Evolutionary conservation across 2,797 vertebrate genomes (phyloP), one percentile per base, ranked within the genome.

Genomic region (Hylomyscus alleni): DNA sequence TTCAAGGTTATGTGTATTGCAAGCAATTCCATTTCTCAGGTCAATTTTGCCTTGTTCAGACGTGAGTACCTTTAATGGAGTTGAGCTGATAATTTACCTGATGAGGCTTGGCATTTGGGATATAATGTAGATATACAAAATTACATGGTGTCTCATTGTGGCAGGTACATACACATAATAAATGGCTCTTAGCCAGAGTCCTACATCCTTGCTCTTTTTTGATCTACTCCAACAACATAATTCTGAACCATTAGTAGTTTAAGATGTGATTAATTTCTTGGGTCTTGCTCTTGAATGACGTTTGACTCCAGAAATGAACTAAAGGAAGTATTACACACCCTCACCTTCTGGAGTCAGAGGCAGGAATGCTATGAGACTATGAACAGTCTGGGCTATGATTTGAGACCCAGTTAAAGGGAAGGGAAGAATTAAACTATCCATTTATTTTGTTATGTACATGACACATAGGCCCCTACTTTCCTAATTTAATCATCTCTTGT

Each of bases 41-140:
- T 34, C 44, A 47, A 62, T 91, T 97, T 94, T 92, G 13, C 86
- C 91, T 96, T 69, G 0, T 31, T 24, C 34, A 62, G 37, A 60
- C 3, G 47, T 37, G 31, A 44, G 1, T 82, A 13, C 47, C 24
- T 4, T 78, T 67, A 14, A 29, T 40, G 3, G n/a, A 56, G 20
- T 20, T 84, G 3, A 75, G 34, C 10, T 73, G 4, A 73, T 47
- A 40, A 12, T 67, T 52, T 69, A 15, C 12, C 9, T 88, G 75
- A 40, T 76, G 26, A 54, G 40, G 3, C 52, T 58, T 77, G 19
- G 13, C 24, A 11, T 88, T 90, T 6, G 2, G 47, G 50, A 72
- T 47, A 26, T 75, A 31, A 75, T 72, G 20, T 7, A 20, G 44
- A 58, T 37, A 2, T 72, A 29, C 15, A 54, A 1, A 22, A 26